Percentiles rank a stretch among this genome's conserved stretches.
Evolutionary conservation across 1,140 invertebrate species (phyloP).

Genomic region (Nasonia giraulti): DNA sequence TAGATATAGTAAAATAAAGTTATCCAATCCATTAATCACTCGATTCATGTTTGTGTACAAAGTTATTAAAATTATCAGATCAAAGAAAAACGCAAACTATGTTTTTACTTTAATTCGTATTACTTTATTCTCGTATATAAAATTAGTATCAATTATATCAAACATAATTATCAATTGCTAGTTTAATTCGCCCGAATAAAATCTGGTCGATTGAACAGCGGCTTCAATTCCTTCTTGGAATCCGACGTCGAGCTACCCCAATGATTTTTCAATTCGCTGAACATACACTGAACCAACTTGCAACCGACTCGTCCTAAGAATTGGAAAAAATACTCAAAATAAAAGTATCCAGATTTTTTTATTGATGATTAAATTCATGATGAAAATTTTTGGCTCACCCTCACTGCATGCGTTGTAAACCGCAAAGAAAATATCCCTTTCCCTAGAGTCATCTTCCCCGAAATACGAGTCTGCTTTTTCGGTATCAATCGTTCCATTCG

Average conservation of each 20-base stretch:
- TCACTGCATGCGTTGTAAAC: background rate
- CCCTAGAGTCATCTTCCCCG: background rate
- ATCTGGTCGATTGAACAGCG: background rate
- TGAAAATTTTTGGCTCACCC: background rate
- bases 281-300: slow-evolving; percentile 16
- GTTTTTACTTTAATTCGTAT: too few relatives aligned
- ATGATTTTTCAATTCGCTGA: slow-evolving; percentile 5
- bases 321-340: background rate
- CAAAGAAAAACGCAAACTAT: too few relatives aligned
- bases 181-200: background rate
- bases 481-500: background rate
- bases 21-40: too few relatives aligned
- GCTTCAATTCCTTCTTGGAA: background rate
- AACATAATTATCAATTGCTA: background rate
- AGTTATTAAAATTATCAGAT: too few relatives aligned
- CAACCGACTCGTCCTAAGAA: background rate
- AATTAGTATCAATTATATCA: background rate
- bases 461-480: background rate
- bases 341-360: background rate
- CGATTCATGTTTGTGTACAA: too few relatives aligned
- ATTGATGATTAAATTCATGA: background rate
- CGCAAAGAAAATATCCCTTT: background rate
- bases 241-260: background rate
- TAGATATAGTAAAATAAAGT: too few relatives aligned
- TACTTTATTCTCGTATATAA: too few relatives aligned